Percentiles rank a stretch among this genome's conserved stretches.
Evolutionary conservation across 2,888 invertebrate genomes (phyloP).

Genomic region (Drosophila borealis): DNA sequence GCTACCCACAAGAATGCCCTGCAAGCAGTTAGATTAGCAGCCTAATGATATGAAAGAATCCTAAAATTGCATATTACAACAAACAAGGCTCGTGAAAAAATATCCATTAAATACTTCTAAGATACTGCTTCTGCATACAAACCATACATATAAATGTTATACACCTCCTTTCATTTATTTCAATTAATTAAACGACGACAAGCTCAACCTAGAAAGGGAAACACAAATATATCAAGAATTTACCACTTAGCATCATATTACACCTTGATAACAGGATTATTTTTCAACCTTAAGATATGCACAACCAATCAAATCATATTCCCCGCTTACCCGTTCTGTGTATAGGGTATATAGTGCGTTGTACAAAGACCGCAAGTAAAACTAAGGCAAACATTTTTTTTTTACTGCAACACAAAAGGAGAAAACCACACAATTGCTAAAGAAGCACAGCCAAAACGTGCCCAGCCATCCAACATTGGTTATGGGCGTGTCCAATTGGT

Average conservation of each 20-base stretch:
- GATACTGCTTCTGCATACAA: not conserved
- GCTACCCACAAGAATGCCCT: slow-evolving; percentile 10
- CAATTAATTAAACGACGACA: no score
- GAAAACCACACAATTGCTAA: slow-evolving; percentile 26
- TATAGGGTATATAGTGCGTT: slow-evolving; percentile 33
- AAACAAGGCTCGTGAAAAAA: no score
- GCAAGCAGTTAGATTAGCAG: not conserved
- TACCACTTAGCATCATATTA: no score
- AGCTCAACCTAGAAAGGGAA: no score
- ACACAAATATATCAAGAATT: no score
- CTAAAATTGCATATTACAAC: no score
- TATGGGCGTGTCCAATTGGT: slow-evolving; percentile 53
- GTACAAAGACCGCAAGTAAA: slow-evolving; percentile 22
- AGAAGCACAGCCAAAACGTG: slow-evolving; percentile 4
- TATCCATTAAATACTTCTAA: no score
- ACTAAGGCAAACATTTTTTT: slow-evolving; percentile 39
- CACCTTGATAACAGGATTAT: no score
- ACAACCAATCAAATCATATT: not conserved
- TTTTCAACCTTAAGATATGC: no score
- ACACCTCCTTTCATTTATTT: no score
- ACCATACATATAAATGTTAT: not conserved
- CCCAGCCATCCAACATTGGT: not conserved
- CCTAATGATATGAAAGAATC: not conserved
- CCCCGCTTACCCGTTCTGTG: not conserved
- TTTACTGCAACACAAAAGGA: slow-evolving; percentile 35